Base-by-base conservation (phyloP, 1,140 invertebrate species). In the Brachionus paranguensis region DNA sequence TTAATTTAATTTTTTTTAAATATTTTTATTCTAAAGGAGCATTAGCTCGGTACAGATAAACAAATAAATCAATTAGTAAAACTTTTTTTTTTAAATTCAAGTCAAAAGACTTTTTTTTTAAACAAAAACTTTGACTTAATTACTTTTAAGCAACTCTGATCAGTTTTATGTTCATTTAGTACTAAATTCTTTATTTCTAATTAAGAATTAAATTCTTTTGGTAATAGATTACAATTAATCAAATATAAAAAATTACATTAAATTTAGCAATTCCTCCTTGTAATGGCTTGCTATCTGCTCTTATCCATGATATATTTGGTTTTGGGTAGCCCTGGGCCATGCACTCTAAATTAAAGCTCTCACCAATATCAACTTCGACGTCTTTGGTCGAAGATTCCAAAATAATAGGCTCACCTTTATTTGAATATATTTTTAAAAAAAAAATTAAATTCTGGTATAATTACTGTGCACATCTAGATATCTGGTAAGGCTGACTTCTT, bases 291-390 rank as follows among this genome's bases (percentile, higher is more conserved):
- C 88, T 88, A 65, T 88, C 87, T 11, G 86, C 87, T 60, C 87
- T 84, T 33, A 86, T 86, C 95, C 95, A 98, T 83, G 92, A 93
- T 64, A 97, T 92, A 86, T 93, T 92, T 0, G 95, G 95, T 55
- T 90, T 89, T 0, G 95, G 95, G 88, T 93, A 93, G 1, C 95
- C 96, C 84, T 74, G 70, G 55, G 83, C 83, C 14, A 24, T 84
- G 60, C 83, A 84, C 20, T 43, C 45, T 8, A 84, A 64, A 12
- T 72, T 64, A 47, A 84, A 50, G 17, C 45, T 45, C 8, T 53
- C 70, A 12, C 83, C 83, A 5, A 68, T 50, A 78, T 55, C 60
- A 12, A 84, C 83, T 45, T 84, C 83, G 10, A 84, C 60, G 41
- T 84, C 83, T 64, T 76, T 84, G 10, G 83, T 84, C 29, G 83